Conservation (phyloP, 2,888 invertebrate genomes). For the Eueremaeus valkanovi region DNA sequence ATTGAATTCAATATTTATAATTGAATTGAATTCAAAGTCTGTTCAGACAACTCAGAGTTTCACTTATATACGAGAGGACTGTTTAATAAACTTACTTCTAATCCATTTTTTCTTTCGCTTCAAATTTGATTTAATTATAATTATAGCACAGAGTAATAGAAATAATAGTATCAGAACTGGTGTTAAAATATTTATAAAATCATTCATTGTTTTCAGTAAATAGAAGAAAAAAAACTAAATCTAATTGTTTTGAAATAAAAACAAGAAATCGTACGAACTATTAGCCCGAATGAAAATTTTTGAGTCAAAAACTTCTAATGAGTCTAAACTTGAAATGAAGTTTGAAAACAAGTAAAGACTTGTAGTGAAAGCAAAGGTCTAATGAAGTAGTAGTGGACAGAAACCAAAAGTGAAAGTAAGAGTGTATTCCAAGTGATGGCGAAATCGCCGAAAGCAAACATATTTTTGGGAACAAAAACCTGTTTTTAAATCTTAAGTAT, state of each 20-base stretch:
- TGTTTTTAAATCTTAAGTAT: background rate
- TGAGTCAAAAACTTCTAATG: background rate
- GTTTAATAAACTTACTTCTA: background rate
- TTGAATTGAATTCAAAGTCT: too few species aligned
- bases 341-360: background rate
- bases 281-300: too few species aligned
- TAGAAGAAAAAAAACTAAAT: background rate
- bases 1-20: background rate
- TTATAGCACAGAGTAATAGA: background rate
- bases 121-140: background rate
- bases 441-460: slow-evolving; percentile 5
- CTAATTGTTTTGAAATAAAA: too few species aligned
- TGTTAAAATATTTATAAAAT: background rate
- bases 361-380: background rate
- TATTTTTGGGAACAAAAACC: background rate
- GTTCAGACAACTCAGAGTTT: too few species aligned
- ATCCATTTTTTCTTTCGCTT: background rate
- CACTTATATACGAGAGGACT: too few species aligned
- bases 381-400: slow-evolving; percentile 7
- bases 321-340: background rate
- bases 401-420: background rate
- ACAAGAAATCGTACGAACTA: too few species aligned
- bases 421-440: slow-evolving; percentile 16
- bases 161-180: background rate
- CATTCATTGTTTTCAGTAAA: background rate